Base-by-base conservation (phyloP, 1,140 invertebrate species). In the Contarinia nasturtii region DNA sequence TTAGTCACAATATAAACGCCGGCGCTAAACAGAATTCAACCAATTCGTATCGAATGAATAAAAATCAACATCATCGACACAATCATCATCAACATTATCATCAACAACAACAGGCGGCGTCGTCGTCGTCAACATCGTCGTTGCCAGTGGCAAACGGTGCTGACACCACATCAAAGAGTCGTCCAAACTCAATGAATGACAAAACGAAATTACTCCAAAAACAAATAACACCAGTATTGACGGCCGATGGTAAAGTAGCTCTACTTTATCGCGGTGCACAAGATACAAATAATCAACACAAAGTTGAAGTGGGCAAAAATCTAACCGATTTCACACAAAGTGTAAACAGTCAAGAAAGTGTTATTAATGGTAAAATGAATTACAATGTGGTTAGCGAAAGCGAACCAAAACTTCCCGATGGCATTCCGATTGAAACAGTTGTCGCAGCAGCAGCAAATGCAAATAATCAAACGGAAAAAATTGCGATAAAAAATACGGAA, bases 211-310 rank as follows among this genome's bases (percentile, higher is more conserved):
- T 27, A 27, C 27, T 27, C 10, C 27, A 27, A 27, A 27, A 27
- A 10, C 27, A 64, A 58, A 64, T 64, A 52, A 63, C 61, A 49
- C 61, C 61, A 20, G 61, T 64, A 48, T 52, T 64, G 52, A 64
- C 61, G 55, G 53, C 61, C 52, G 61, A 64, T 59, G 61, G 61
- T 55, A 64, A 64, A 59, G 60, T 64, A 54, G 61, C 61, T 45
- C 61, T 64, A 54, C 60, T 64, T 53, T 63, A 63, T 47, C 61
- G 61, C 45, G 61, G 61, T 48, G 61, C 60, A 52, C 33, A 40
- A 15, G 41, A 44, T 44, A 27, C 12, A 12, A 64, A 60, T 51
- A 61, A 60, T 54, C 63, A 56, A 46, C 57, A 59, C 46, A 64
- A 64, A 55, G 62, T 63, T 53, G 61, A 64, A 52, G 61, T 61